These are phyloP conservation scores for Cisticola juncidis DNA, from an alignment of 2,113 vertebrate species.

Conservation along the genomic window DNA sequence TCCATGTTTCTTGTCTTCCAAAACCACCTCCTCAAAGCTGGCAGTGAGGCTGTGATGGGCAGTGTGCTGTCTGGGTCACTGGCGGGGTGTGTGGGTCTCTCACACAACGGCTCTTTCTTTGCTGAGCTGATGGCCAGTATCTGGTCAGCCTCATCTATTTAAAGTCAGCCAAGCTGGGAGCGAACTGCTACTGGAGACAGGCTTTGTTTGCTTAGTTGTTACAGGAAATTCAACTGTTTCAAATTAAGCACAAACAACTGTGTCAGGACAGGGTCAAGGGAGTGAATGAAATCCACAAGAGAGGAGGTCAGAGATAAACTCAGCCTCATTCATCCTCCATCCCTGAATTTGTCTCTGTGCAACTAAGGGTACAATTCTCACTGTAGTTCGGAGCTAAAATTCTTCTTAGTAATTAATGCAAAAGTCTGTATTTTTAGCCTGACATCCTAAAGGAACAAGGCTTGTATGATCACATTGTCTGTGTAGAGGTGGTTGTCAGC, in stretches of 20 bases:
- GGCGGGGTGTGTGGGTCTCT: not conserved
- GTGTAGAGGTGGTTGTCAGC: not conserved
- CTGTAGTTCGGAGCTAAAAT: not conserved
- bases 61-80: not conserved
- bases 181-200: not conserved
- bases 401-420: not conserved
- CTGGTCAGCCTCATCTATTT: conserved; percentile 60
- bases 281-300: not conserved
- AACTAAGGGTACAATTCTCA: not conserved
- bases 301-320: not conserved
- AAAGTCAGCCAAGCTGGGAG: conserved; percentile 50
- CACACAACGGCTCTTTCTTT: conserved; percentile 77
- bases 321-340: not conserved
- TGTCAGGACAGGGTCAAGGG: conserved; percentile 31
- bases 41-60: conserved; percentile 43
- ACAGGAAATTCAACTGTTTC: conserved; percentile 50
- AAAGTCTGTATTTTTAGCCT: conserved; percentile 15
- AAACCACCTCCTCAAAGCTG: conserved; percentile 41
- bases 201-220: conserved; percentile 64
- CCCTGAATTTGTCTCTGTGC: not conserved
- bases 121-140: conserved; percentile 59
- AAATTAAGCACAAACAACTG: conserved; percentile 48
- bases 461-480: not conserved
- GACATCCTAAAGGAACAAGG: not conserved
- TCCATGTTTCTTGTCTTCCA: conserved; percentile 2